These are phyloP conservation scores for Acheta domesticus DNA, from an alignment of 2,888 invertebrate genomes.

Conservation along the genomic window DNA sequence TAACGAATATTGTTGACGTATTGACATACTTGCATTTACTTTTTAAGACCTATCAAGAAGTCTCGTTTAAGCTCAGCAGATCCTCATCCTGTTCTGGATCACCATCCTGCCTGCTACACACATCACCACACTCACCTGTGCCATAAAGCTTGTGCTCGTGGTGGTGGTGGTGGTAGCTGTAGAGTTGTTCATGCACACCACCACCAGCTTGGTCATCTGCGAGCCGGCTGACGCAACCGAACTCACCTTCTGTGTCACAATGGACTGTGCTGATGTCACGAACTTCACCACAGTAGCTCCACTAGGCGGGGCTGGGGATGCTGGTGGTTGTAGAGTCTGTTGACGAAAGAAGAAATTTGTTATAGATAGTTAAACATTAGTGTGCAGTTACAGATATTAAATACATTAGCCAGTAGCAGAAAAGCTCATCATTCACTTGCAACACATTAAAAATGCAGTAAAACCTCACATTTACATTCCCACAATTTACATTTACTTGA, in stretches of 20 bases:
- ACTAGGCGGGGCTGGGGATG: not conserved
- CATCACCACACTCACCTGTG: conserved; percentile 25
- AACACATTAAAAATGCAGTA: too few relatives aligned
- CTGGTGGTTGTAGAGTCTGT: conserved; percentile 18
- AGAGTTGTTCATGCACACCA: conserved; percentile 50
- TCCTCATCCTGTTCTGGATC: not conserved
- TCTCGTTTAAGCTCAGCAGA: not conserved
- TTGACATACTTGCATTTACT: too few relatives aligned
- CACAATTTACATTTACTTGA: too few relatives aligned
- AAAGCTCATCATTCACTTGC: too few relatives aligned
- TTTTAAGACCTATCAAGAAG: too few relatives aligned
- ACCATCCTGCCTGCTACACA: not conserved
- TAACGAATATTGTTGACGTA: too few relatives aligned
- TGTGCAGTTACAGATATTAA: too few relatives aligned
- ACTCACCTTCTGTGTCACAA: conserved; percentile 32
- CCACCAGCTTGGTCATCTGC: conserved; percentile 50
- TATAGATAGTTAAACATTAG: too few relatives aligned
- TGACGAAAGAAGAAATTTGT: conserved; percentile 3
- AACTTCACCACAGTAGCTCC: conserved; percentile 47
- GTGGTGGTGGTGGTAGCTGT: conserved; percentile 41
- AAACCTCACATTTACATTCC: too few relatives aligned
- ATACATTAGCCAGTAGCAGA: too few relatives aligned
- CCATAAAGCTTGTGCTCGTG: conserved; percentile 22
- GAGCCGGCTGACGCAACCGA: conserved; percentile 27
- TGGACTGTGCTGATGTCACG: conserved; percentile 44